These are phyloP conservation scores for Watsonalla cultraria DNA, from an alignment of 2,888 invertebrate species.

Conservation along the genomic window DNA sequence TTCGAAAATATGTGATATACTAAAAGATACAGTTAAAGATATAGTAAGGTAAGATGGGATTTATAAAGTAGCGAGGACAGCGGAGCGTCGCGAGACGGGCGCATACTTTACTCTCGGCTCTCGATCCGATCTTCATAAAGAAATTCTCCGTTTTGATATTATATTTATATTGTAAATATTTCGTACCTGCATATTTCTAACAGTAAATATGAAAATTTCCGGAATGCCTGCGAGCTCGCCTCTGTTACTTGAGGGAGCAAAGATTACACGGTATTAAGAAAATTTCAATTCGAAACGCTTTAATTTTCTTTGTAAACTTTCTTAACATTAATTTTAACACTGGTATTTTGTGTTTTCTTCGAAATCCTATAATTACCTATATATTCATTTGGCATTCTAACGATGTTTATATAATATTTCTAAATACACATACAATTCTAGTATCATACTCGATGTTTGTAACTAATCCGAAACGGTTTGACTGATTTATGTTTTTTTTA, in stretches of 20 bases:
- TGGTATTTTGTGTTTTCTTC: not conserved
- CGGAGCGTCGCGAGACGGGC: constrained; percentile 44
- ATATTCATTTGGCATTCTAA: too few species aligned
- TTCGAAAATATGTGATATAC: not conserved
- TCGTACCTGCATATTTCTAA: constrained; percentile 79
- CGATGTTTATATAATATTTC: too few species aligned
- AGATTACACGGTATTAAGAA: constrained; percentile 66
- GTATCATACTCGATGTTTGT: too few species aligned
- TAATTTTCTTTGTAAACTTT: constrained; percentile 20
- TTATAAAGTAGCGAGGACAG: constrained; percentile 52
- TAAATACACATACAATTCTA: too few species aligned
- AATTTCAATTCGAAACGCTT: constrained; percentile 40
- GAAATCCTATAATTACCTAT: not conserved
- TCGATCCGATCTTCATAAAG: constrained; percentile 77
- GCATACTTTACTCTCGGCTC: constrained; percentile 70
- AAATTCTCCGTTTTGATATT: constrained; percentile 79
- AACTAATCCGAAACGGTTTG: too few species aligned
- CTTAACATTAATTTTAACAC: constrained; percentile 5
- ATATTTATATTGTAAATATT: constrained; percentile 77
- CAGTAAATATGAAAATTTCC: constrained; percentile 79
- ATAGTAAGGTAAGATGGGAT: constrained; percentile 27
- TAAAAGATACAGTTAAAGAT: not conserved
- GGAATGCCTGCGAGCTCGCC: constrained; percentile 68
- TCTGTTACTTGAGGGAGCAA: constrained; percentile 62
- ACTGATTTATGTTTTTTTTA: too few species aligned